Base-by-base conservation (phyloP, 2,888 invertebrate genomes). In the Ochropleura leucogaster region DNA sequence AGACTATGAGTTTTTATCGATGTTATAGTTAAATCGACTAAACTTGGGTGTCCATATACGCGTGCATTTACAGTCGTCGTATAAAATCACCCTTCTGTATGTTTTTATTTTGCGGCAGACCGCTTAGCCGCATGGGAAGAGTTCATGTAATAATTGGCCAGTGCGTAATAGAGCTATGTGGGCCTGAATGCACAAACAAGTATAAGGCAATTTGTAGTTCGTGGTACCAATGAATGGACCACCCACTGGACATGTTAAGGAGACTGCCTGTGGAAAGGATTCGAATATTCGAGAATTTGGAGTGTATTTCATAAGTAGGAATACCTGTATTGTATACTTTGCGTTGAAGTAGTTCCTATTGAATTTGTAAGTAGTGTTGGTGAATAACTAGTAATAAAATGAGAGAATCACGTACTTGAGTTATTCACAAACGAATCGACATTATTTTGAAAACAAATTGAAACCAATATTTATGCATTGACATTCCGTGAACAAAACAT, bases 141-240 rank as follows among this genome's bases (percentile, higher is more conserved):
- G 89, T 91, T 93, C 88, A 88, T 90, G 84, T 91, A 92, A 92
- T 94, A 93, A 94, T 93, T 92, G 93, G 91, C 87, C 87, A 89
- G 88, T 87, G 84, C 87, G 91, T 94, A 93, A 94, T 93, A 91
- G 92, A 93, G 90, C 90, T 92, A 91, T 91, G 90, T 89, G 85
- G 89, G 89, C 90, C 86, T 89, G 87, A 89, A 90, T 89, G 89
- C 89, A 89, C 89, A 91, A 90, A 92, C 90, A 89, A 91, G 90
- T 85, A 89, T 83, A 80, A 83, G 87, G 91, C 91, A 92, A 93
- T 94, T 94, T 94, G 92, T 92, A 88, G 89, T 87, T 89, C 88
- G 88, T 90, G 90, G 91, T 91, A 89, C 82, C 73, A 83, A 72
- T 85, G 85, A 88, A 79, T 83, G 84, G 93, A 94, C 94, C 94